Conservation (phyloP, 2,113 vertebrate genomes). For the Takifugu bimaculatus region DNA sequence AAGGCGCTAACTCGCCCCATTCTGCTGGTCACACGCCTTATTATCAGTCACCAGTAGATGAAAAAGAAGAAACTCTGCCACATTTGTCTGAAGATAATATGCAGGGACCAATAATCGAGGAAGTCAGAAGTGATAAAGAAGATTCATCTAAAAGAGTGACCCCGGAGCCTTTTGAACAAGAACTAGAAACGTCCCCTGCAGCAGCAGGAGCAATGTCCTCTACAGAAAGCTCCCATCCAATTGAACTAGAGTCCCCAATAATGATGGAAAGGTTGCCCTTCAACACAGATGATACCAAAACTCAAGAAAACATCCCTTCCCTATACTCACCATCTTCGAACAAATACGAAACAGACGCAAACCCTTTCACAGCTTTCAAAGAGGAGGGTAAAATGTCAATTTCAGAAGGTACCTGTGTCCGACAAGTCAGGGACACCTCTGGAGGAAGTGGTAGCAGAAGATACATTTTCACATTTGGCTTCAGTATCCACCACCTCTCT, state of each 20-base stretch:
- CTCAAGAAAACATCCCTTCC: slow-evolving; percentile 65
- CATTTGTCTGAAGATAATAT: slow-evolving; percentile 65
- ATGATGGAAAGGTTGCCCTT: slow-evolving; percentile 66
- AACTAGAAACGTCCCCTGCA: slow-evolving; percentile 78
- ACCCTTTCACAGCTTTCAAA: slow-evolving; percentile 81
- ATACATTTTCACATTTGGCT: slow-evolving; percentile 93
- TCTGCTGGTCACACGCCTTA: slow-evolving; percentile 97
- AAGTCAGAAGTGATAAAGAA: slow-evolving; percentile 85
- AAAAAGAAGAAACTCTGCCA: slow-evolving; percentile 79
- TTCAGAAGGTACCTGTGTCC: slow-evolving; percentile 93
- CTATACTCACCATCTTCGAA: slow-evolving; percentile 45
- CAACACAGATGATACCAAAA: slow-evolving; percentile 59
- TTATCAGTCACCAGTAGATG: slow-evolving; percentile 94
- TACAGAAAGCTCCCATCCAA: slow-evolving; percentile 76
- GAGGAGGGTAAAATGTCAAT: slow-evolving; percentile 98
- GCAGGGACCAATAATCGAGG: slow-evolving; percentile 80
- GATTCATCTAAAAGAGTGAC: slow-evolving; percentile 79
- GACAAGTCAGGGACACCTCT: slow-evolving; percentile 92
- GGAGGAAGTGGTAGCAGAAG: slow-evolving; percentile 92
- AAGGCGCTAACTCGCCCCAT: slow-evolving; percentile 87
- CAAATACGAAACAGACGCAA: slow-evolving; percentile 76
- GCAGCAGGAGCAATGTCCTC: slow-evolving; percentile 78
- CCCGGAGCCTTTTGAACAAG: slow-evolving; percentile 82
- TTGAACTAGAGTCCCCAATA: slow-evolving; percentile 72
- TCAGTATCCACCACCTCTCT: slow-evolving; percentile 94